Base-by-base conservation (phyloP, 2,797 vertebrate genomes). In the Glyptemys insculpta region DNA sequence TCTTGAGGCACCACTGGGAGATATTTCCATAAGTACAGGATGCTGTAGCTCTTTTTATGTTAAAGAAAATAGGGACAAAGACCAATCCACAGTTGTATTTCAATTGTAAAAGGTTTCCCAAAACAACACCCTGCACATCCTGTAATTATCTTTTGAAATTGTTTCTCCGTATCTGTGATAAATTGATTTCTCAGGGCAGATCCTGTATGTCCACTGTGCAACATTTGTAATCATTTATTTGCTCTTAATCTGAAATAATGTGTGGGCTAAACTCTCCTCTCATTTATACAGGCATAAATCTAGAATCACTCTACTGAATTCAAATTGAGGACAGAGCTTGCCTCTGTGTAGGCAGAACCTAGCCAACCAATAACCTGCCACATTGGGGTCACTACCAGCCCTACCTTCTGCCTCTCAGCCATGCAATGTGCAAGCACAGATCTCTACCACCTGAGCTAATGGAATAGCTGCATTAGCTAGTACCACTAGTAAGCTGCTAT, bases 371-470 rank as follows among this genome's bases (percentile, higher is more conserved):
- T 16, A 31, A 41, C 29, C 19, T 72, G 80, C 53, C n/a, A 81
- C 5, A 9, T 15, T 29, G 80, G 65, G 44, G 85, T 3, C 9
- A 10, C 52, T 5, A 85, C 27, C 16, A 81, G 27, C 11, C 18
- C 1, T 1, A 82, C n/a, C 15, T 68, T 34, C 8, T 16, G 79
- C 16, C 19, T 3, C 5, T 0, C 0, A 27, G 12, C 16, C 47
- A 65, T 16, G 52, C 8, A 12, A 6, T 6, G 4, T 34, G 8
- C 34, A 19, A 53, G 83, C 50, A 49, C 62, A 91, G 54, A 34
- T 52, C 8, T 81, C 7, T 59, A 27, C 4, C 9, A 29, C 8
- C 3, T 68, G 74, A 85, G 31, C 3, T 14, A 5, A 16, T 81
- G 52, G 27, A 84, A 95, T 92, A 87, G 21, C 54, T 87, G 6